Evolutionary conservation across 2,113 vertebrate genomes (phyloP), one percentile per base, ranked within the genome.

Genomic region (Motacilla alba): DNA sequence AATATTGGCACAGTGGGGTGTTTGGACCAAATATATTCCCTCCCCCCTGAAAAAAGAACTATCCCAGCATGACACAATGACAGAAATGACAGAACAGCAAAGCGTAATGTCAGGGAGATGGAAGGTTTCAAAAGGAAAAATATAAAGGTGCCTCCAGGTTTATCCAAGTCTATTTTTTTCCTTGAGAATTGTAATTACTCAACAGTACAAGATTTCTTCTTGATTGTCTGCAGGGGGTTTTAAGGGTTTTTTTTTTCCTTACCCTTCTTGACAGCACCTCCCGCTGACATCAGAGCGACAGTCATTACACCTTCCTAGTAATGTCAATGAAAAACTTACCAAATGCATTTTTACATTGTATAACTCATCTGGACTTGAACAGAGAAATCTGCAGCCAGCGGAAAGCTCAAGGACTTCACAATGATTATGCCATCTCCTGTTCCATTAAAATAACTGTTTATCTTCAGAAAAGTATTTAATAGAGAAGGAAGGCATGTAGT

Each of bases 261-360:
- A 15, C 60, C 56, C 59, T 53, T 94, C 77, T 62, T 97, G 92
- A 97, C 91, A 94, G 93, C 52, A 97, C 77, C 95, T 95, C 96
- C 97, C 1, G 83, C 90, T 97, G 97, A 87, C 85, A 96, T 66
- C 90, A 96, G 84, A 85, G 89, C 11, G 41, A 88, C 69, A 96
- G 86, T 94, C 87, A 94, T 96, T 96, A 73, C 82, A 94, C 85
- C 58, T 96, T 94, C 87, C 79, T 83, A 53, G 90, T 95, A 97
- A 96, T 62, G 64, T 86, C 96, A 96, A 94, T 94, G 90, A 87
- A 97, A 93, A 82, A 13, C 50, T 91, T 94, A 77, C 16, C 76
- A 76, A 86, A 94, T 64, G 66, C 21, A 93, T 92, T 92, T 96
- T 96, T 46, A 14, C 63, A 73, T 64, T 83, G 56, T 96, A 31